Base-by-base conservation (phyloP, 1,140 invertebrate genomes). In the Agrilus planipennis region DNA sequence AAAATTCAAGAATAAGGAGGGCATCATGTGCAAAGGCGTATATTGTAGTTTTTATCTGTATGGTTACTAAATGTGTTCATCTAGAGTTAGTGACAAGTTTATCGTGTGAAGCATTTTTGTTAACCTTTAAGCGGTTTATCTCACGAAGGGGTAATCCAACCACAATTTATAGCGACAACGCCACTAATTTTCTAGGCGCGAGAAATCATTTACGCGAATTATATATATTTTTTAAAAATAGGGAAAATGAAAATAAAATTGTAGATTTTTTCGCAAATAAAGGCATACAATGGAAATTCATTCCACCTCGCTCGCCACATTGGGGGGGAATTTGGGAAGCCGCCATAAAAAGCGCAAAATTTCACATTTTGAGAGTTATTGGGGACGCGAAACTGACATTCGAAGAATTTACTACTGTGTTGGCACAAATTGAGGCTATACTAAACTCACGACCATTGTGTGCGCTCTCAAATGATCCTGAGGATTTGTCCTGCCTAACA, bases 121-220 rank as follows among this genome's bases (percentile, higher is more conserved):
- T 49, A 6, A 50, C 57, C 1, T 48, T 62, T 10, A 35, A 44
- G 9, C 27, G 60, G 7, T 65, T 69, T 34, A 46, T 56, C 14
- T 31, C 54, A 5, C 20, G 54, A 6, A 36, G 59, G 31, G 55
- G 58, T 4, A 7, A 42, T n/a, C 43, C 53, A 1, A 15, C 29
- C 2, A 1, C 43, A 7, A 32, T 64, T 12, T 52, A 47, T 16
- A 58, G 45, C 5, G 64, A 64, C 29, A 53, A 53, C 31, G 57
- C 54, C 0, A 60, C 54, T 16, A 58, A 56, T 39, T 62, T 64
- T 44, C 40, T 49, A 17, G 58, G 58, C 6, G 42, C 51, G 5
- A 27, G 43, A 17, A 42, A 38, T 20, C 2, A 41, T 16, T 16
- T 43, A n/a, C 44, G 64, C 55, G 29, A 39, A 25, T 19, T 43